Evolutionary conservation across 1,140 invertebrate species (phyloP).

Genomic region (Pseudomyrmex dendroicus): DNA sequence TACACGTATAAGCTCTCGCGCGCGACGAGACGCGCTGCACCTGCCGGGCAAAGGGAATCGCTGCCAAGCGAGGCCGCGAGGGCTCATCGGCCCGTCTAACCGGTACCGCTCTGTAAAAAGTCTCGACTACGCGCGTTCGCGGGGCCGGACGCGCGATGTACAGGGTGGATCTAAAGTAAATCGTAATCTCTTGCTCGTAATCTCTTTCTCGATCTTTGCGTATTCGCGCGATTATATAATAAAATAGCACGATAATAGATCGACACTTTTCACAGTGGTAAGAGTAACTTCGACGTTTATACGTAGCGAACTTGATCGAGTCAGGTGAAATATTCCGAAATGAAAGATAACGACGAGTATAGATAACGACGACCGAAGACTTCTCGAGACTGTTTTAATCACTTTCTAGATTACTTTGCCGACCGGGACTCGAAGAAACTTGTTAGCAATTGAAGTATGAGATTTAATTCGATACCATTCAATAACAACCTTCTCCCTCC

Average conservation of each 20-base stretch:
- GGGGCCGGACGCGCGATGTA: slow-evolving; percentile 37
- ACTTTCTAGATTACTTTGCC: slow-evolving; percentile 52
- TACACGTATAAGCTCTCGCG: slow-evolving; percentile 55
- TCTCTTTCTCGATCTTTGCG: too few relatives aligned
- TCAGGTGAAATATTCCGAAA: background rate
- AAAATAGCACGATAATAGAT: background rate
- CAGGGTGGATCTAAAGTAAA: slow-evolving; percentile 54
- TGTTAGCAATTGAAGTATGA: slow-evolving; percentile 21
- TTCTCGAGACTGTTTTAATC: slow-evolving; percentile 48
- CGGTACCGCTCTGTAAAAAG: slow-evolving; percentile 79
- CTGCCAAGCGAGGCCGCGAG: slow-evolving; percentile 67
- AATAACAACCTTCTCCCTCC: background rate
- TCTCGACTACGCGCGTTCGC: slow-evolving; percentile 78
- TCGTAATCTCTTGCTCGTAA: background rate
- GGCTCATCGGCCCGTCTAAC: slow-evolving; percentile 77
- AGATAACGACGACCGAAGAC: background rate
- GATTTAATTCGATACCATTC: slow-evolving; percentile 40
- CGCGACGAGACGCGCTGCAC: slow-evolving; percentile 70
- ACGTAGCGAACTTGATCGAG: background rate
- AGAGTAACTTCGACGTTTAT: background rate
- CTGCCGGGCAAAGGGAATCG: slow-evolving; percentile 76
- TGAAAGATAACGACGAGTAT: slow-evolving; percentile 11
- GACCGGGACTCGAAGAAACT: slow-evolving; percentile 30
- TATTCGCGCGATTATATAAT: background rate
- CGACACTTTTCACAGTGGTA: background rate